Base-by-base conservation (phyloP, 2,888 invertebrate genomes). In the Ennomos fuscantarius region DNA sequence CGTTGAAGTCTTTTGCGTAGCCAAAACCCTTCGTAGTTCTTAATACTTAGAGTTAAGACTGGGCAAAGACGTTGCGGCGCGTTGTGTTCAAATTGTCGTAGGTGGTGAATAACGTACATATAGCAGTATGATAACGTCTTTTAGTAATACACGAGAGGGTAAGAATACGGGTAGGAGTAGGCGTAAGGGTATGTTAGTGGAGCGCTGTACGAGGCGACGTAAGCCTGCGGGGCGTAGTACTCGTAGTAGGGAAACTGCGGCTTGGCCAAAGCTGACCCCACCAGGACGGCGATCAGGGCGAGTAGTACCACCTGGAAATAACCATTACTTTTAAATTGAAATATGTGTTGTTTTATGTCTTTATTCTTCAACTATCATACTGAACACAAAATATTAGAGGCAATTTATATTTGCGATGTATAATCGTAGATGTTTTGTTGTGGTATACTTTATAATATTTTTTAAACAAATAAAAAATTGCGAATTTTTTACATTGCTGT, bases 171-270 rank as follows among this genome's bases (percentile, higher is more conserved):
- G 35, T 67, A 66, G 0, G 87, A 76, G 69, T 90, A 90, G 11
- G 87, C 84, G 67, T 89, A 89, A 1, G 87, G 76, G 69, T 92
- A 91, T 0, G 87, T 73, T 0, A 85, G 66, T 1, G 87, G 85
- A 0, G 85, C 66, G 63, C 83, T 81, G 75, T 88, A 88, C 12
- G 86, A 69, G 9, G 80, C 74, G 15, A 84, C 82, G 76, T 90
- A 91, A 31, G 78, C 74, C 2, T 84, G 80, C 0, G 86, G 70
- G 2, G 85, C 74, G 73, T 91, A 88, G 74, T 85, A 86, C 0
- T 86, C 86, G 55, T 89, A 90, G 1, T 89, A 88, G 34, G 89
- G 65, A 57, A 91, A 78, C 65, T 92, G 91, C 43, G 92, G 92
- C 75, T 92, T 91, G 41, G 87, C 88, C 67, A 72, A 68, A 24